These are phyloP conservation scores for Pelosia muscerda DNA, from an alignment of 2,888 invertebrate genomes.

Conservation along the genomic window DNA sequence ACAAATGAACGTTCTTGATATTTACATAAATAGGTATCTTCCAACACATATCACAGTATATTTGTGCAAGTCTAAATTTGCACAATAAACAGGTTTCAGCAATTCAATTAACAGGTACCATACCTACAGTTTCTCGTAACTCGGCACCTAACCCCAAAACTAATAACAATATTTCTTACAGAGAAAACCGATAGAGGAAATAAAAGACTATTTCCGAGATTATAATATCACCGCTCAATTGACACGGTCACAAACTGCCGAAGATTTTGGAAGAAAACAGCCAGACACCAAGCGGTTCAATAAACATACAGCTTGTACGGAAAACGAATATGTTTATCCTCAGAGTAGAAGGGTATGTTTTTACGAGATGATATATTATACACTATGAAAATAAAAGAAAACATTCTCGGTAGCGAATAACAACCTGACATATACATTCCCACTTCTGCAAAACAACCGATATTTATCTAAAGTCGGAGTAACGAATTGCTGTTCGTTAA, in stretches of 20 bases:
- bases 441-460: no score
- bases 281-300: conserved; percentile 67
- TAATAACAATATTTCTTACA: conserved; percentile 34
- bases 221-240: conserved; percentile 68
- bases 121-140: not conserved
- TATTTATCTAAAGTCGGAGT: no score
- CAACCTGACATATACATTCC: no score
- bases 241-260: conserved; percentile 64
- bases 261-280: conserved; percentile 67
- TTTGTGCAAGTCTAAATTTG: no score
- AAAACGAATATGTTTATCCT: conserved; percentile 73
- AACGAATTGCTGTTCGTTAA: no score
- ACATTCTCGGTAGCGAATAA: no score
- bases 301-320: conserved; percentile 68
- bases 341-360: conserved; percentile 64
- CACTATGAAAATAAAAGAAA: no score
- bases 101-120: no score
- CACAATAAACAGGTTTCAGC: no score
- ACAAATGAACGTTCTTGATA: no score
- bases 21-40: no score
- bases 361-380: not conserved
- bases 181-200: conserved; percentile 63
- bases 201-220: conserved; percentile 66
- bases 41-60: no score
- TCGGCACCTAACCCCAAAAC: not conserved